phyloP scores from a whole-genome alignment of 2,888 invertebrate genomes.

The Drosophila mimetica region DNA sequence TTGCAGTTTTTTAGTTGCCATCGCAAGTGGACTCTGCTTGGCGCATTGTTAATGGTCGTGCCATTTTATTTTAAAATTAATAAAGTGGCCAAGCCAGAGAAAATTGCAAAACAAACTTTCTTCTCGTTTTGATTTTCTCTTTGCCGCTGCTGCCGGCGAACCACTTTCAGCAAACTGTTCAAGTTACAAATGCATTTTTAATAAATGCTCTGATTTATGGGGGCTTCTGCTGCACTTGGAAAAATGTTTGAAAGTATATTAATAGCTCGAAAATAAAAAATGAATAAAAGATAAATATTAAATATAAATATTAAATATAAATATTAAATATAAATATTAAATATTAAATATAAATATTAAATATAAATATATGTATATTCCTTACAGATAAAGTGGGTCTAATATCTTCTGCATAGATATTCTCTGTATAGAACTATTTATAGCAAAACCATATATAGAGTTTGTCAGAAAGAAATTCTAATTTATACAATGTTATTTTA shows the following conservation, averaged over 20 bases:
- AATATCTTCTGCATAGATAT: too few relatives aligned
- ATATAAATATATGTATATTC: too few relatives aligned
- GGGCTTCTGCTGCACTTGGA: background rate
- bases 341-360: too few relatives aligned
- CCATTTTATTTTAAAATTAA: conserved; percentile 76
- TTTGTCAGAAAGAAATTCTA: too few relatives aligned
- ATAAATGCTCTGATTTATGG: conserved; percentile 27
- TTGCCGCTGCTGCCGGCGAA: conserved; percentile 9
- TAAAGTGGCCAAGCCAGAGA: conserved; percentile 58
- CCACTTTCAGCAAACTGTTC: conserved; percentile 24
- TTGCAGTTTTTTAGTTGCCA: conserved; percentile 26
- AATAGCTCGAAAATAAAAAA: too few relatives aligned
- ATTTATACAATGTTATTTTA: too few relatives aligned
- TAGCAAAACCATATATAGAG: too few relatives aligned
- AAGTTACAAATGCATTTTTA: conserved; percentile 33
- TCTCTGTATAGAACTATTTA: too few relatives aligned
- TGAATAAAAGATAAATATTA: background rate
- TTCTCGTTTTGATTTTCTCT: conserved; percentile 9
- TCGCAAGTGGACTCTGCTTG: conserved; percentile 29
- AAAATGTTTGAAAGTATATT: background rate
- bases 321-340: too few relatives aligned
- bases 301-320: too few relatives aligned
- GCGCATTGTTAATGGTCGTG: conserved; percentile 71
- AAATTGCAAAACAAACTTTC: conserved; percentile 53
- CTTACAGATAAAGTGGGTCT: too few relatives aligned